Conservation (phyloP, 2,113 vertebrate genomes). For the Myrmecobius fasciatus region DNA sequence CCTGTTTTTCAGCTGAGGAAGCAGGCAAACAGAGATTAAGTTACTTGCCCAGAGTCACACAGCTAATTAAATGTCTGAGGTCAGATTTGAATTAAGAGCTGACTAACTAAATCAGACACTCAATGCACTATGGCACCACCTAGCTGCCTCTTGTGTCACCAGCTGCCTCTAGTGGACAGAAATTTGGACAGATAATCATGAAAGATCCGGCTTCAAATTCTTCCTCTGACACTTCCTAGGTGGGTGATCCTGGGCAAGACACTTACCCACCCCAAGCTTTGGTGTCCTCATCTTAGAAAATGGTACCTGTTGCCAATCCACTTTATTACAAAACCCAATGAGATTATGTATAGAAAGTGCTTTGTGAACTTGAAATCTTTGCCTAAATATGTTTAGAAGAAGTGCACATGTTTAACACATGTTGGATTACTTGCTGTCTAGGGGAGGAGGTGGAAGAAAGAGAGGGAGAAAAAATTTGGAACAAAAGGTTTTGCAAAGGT, state of each 20-base stretch:
- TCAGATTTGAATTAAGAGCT: neutral
- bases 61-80: neutral
- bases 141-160: neutral
- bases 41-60: neutral
- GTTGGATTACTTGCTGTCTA: too few species aligned
- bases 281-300: neutral
- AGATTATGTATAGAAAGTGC: neutral
- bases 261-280: neutral
- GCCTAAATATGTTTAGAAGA: neutral
- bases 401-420: too few species aligned
- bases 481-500: too few species aligned
- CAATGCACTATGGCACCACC: neutral
- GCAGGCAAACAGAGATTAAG: neutral
- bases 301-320: too few species aligned
- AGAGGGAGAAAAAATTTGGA: too few species aligned
- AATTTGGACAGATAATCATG: neutral
- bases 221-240: neutral
- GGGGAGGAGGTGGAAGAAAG: accelerated
- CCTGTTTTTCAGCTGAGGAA: neutral
- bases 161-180: neutral
- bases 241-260: neutral
- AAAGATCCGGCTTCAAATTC: neutral
- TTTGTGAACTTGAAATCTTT: neutral
- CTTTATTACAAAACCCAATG: neutral
- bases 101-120: neutral